Evolutionary conservation across 2,888 invertebrate genomes (phyloP).

Genomic region (Caenorhabditis parvicauda): DNA sequence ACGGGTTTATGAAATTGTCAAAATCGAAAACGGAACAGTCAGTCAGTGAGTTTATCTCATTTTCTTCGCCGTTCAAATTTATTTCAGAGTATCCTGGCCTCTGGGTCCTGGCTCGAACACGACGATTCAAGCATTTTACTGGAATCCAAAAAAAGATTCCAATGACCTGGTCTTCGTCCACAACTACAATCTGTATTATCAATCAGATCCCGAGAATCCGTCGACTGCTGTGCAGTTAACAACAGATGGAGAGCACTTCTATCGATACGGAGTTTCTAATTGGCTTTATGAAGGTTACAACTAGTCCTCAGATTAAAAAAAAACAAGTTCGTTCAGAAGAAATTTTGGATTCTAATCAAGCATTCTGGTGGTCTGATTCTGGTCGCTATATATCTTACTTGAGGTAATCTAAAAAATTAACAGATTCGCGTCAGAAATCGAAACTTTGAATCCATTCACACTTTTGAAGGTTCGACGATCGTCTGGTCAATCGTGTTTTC

Average conservation of each 20-base stretch:
- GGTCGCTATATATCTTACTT: constrained; percentile 44
- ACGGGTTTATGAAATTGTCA: constrained; percentile 18
- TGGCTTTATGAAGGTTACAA: constrained; percentile 42
- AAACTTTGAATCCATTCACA: background rate
- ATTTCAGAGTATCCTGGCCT: constrained; percentile 15
- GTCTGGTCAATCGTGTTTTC: constrained; percentile 39
- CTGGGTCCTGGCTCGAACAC: constrained; percentile 30
- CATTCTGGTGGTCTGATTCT: constrained; percentile 49
- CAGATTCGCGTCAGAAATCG: too few relatives aligned
- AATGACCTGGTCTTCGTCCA: constrained; percentile 37
- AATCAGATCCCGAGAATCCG: constrained; percentile 36
- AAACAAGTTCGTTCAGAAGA: constrained; percentile 38
- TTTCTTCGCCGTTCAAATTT: background rate
- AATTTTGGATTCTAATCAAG: constrained; percentile 30
- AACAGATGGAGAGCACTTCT: constrained; percentile 24
- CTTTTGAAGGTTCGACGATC: constrained; percentile 40
- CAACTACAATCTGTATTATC: constrained; percentile 40
- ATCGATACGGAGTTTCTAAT: constrained; percentile 37
- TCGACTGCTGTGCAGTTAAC: constrained; percentile 30
- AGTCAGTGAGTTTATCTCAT: background rate
- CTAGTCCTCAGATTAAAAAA: background rate
- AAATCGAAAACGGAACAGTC: constrained; percentile 16
- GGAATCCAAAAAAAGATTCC: constrained; percentile 30
- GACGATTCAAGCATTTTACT: constrained; percentile 30
- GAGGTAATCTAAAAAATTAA: constrained; percentile 9